phyloP scores from a whole-genome alignment of 2,797 vertebrate species.

The Danio kyathit region DNA sequence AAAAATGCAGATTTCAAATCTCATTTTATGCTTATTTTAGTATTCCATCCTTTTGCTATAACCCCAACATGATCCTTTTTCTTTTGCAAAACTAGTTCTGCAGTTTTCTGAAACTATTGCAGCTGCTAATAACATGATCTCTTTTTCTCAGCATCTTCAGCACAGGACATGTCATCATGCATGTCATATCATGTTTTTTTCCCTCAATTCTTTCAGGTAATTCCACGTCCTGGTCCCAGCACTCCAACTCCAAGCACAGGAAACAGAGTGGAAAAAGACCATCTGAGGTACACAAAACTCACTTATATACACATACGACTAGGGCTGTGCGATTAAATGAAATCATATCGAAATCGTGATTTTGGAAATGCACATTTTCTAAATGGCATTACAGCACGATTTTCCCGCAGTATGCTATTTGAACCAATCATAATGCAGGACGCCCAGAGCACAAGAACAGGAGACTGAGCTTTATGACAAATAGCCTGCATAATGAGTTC shows the following conservation, averaged over 20 bases:
- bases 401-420: too few relatives aligned
- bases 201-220: slow-evolving; percentile 79
- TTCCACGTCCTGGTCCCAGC: slow-evolving; percentile 94
- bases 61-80: neutral
- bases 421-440: too few relatives aligned
- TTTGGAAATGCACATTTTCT: too few relatives aligned
- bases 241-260: slow-evolving; percentile 86
- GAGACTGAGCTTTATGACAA: too few relatives aligned
- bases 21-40: neutral
- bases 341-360: too few relatives aligned
- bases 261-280: slow-evolving; percentile 90
- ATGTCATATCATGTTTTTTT: neutral
- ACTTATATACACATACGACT: neutral
- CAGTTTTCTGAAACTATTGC: neutral
- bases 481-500: too few relatives aligned
- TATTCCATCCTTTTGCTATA: neutral
- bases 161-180: neutral
- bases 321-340: too few relatives aligned
- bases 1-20: neutral
- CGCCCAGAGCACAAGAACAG: too few relatives aligned
- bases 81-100: neutral
- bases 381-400: too few relatives aligned
- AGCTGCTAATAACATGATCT: neutral
- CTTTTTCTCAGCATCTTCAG: neutral
- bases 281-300: slow-evolving; percentile 86